Conservation (phyloP, 2,113 vertebrate species). For the Pituophis catenifer region DNA sequence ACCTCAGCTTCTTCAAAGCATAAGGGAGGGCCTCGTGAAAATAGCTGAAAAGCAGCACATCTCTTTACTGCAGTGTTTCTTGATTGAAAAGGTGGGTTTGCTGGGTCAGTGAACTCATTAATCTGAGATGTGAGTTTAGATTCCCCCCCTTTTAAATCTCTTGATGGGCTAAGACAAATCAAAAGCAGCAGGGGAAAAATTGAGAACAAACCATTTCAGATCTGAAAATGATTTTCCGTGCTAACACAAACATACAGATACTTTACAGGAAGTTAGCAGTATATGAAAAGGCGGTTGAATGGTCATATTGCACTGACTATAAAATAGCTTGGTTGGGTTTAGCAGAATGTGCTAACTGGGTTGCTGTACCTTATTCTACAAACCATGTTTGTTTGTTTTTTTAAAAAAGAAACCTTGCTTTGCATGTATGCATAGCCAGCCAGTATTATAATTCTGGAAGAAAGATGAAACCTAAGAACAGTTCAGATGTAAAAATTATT, state of each 20-base stretch:
- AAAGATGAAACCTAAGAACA: neutral
- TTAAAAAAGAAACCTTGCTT: neutral
- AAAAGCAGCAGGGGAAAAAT: neutral
- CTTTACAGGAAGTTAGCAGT: neutral
- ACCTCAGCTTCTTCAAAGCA: conserved; percentile 64
- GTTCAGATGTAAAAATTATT: neutral
- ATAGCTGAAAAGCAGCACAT: conserved; percentile 54
- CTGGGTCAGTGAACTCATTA: conserved; percentile 64
- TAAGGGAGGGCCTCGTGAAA: conserved; percentile 50
- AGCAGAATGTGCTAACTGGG: neutral
- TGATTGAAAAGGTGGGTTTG: conserved; percentile 57
- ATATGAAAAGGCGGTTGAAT: neutral
- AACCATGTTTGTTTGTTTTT: neutral
- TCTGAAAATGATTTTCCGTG: neutral
- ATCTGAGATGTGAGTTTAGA: conserved; percentile 42
- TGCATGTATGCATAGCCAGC: neutral
- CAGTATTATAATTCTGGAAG: neutral
- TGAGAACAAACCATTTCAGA: neutral
- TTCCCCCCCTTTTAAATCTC: neutral
- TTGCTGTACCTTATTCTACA: neutral
- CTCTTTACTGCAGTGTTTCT: conserved; percentile 51
- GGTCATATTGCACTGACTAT: neutral
- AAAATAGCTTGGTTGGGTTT: neutral
- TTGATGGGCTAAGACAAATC: neutral
- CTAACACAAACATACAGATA: neutral